phyloP scores from a whole-genome alignment of 2,113 vertebrate genomes.

The Sorex fumeus region DNA sequence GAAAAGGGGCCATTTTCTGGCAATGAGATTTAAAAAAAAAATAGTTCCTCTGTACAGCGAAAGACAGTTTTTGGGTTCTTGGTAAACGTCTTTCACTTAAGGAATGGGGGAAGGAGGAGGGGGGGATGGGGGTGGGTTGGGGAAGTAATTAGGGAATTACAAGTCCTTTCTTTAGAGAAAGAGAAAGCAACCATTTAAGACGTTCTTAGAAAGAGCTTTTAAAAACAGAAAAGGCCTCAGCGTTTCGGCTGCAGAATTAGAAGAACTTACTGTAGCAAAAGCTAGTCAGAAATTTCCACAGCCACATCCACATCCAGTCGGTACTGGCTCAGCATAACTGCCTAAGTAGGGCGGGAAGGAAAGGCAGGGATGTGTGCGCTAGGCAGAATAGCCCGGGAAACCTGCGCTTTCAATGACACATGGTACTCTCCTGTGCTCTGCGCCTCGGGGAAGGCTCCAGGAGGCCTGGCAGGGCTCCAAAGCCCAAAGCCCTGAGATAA shows the following conservation, averaged over 20 bases:
- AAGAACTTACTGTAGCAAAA: constrained; percentile 25
- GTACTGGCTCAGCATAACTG: constrained; percentile 44
- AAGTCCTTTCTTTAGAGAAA: no score
- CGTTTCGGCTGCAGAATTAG: background rate
- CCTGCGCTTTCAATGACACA: accelerated
- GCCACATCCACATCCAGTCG: background rate
- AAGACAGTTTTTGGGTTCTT: constrained; percentile 4
- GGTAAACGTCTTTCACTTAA: constrained; percentile 1
- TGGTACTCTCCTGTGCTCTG: background rate
- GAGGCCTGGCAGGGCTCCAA: background rate
- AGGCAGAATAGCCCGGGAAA: accelerated
- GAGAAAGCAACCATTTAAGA: no score
- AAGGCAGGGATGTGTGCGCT: background rate
- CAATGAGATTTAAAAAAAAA: background rate
- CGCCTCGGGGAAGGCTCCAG: no score
- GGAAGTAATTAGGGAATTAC: no score
- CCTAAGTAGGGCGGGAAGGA: constrained; percentile 44
- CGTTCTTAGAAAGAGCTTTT: no score
- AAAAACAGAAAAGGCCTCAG: background rate
- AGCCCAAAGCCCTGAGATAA: background rate
- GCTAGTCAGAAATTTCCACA: background rate
- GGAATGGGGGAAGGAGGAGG: no score
- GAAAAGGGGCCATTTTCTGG: background rate
- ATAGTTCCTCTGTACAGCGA: constrained; percentile 35
- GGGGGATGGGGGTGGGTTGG: no score